Evolutionary conservation across 2,888 invertebrate genomes (phyloP), one percentile per base, ranked within the genome.

Genomic region (Gasteruption jaculator): DNA sequence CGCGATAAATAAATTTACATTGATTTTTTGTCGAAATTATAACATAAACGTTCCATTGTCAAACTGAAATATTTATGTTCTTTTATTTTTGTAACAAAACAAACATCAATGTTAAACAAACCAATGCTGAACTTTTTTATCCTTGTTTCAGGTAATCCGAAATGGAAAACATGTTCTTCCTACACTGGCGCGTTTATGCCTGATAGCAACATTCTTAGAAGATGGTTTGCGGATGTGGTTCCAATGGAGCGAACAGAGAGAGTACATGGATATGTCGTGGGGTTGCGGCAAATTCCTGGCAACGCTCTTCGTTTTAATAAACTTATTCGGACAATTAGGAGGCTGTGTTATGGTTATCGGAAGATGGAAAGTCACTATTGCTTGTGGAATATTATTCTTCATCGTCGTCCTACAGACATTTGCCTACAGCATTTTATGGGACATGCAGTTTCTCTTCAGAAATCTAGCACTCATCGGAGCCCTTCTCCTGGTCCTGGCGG

Each of bases 191-290:
- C 82, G 99, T 50, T 76, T 99, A 47, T 99, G 96, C 72, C 82
- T 99, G 46, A 94, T 99, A 67, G 93, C 95, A 58, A 99, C 99
- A 58, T 99, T 99, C 76, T 78, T 99, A 49, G 99, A 99, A 75
- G 99, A 99, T 78, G 99, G 99, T 2, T 79, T 99, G 45, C 83
- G 99, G 47, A 99, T 99, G 99, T 99, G 94, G 87, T 88, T 92
- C 65, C 99, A 99, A 72, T 97, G 96, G 96, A 82, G 82, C 39
- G 95, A 97, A 65, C 96, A 96, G 72, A 79, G 93, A 29, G 94
- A 95, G 70, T 97, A 95, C 71, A 96, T 97, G 92, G 87, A 94
- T 70, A 85, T 90, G 76, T 91, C 92, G 10, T 97, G 96, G 99
- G 86, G 88, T 31, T 95, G 96, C 75, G 97, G 97, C 30, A 85